Conservation (phyloP, 2,888 invertebrate species). For the Chloromyia formosa region DNA sequence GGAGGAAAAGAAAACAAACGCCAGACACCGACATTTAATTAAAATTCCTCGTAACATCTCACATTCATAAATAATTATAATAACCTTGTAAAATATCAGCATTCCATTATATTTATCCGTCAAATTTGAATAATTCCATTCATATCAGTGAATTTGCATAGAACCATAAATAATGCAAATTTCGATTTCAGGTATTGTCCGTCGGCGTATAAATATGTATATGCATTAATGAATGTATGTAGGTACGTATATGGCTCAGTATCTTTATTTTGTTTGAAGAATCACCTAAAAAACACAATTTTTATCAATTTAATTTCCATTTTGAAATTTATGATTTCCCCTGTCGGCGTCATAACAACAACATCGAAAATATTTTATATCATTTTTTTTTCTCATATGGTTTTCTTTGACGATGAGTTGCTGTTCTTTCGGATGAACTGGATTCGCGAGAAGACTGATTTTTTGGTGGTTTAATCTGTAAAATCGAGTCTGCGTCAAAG, state of each 20-base stretch:
- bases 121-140: conserved; percentile 22
- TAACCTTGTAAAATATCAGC: conserved; percentile 29
- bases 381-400: too few species aligned
- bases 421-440: too few species aligned
- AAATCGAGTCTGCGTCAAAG: too few species aligned
- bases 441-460: too few species aligned
- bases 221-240: too few species aligned
- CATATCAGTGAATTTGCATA: conserved; percentile 29
- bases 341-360: not conserved
- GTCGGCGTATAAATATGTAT: too few species aligned
- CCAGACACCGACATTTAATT: not conserved
- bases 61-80: conserved; percentile 25
- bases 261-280: not conserved
- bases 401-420: too few species aligned
- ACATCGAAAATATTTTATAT: not conserved
- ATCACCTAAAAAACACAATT: not conserved
- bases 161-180: conserved; percentile 22
- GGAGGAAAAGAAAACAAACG: not conserved
- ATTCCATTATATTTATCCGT: conserved; percentile 11
- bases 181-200: too few species aligned
- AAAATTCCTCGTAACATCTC: not conserved
- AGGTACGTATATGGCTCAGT: too few species aligned
- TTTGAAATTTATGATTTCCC: conserved; percentile 4
- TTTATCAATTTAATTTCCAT: conserved; percentile 1
- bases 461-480: too few species aligned